A percentile compares a stretch with the other conserved stretches of the same genome.
Evolutionary conservation across 1,140 invertebrate species (phyloP).

Genomic region (Megathymus violae): DNA sequence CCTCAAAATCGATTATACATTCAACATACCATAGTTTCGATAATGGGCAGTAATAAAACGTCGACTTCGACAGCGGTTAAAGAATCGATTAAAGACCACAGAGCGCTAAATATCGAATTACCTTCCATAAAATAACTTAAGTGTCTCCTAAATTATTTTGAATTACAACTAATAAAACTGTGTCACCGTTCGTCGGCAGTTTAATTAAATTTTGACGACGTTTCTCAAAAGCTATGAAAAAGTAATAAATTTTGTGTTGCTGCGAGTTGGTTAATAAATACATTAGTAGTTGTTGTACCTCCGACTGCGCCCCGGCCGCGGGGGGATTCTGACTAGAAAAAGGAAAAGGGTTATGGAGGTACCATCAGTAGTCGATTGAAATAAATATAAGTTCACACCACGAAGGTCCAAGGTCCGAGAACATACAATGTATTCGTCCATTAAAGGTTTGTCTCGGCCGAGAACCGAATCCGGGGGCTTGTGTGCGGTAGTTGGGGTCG

Average conservation of each 20-base stretch:
- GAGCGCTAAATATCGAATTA: conserved; percentile 28
- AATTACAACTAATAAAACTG: conserved; percentile 32
- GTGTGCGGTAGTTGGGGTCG: too few relatives aligned
- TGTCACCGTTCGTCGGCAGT: conserved; percentile 2
- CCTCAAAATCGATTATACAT: neutral
- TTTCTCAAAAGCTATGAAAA: conserved; percentile 32
- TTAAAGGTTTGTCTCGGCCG: too few relatives aligned
- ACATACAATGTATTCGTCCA: too few relatives aligned
- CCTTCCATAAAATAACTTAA: conserved; percentile 20
- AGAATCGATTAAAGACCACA: conserved; percentile 19
- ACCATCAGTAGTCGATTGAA: conserved; percentile 19
- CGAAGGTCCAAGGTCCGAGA: too few relatives aligned
- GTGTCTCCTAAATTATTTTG: conserved; percentile 26
- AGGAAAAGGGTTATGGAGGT: neutral
- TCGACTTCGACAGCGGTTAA: neutral
- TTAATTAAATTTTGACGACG: conserved; percentile 22
- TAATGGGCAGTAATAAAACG: conserved; percentile 15
- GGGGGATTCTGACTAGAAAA: conserved; percentile 7
- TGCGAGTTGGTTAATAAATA: conserved; percentile 38
- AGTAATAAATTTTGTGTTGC: conserved; percentile 42
- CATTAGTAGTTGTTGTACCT: conserved; percentile 36
- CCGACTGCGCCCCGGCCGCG: neutral
- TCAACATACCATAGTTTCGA: neutral
- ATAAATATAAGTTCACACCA: too few relatives aligned
- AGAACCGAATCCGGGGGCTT: too few relatives aligned